Base-by-base conservation (phyloP, 1,140 invertebrate genomes). In the Drosophila saltans region DNA sequence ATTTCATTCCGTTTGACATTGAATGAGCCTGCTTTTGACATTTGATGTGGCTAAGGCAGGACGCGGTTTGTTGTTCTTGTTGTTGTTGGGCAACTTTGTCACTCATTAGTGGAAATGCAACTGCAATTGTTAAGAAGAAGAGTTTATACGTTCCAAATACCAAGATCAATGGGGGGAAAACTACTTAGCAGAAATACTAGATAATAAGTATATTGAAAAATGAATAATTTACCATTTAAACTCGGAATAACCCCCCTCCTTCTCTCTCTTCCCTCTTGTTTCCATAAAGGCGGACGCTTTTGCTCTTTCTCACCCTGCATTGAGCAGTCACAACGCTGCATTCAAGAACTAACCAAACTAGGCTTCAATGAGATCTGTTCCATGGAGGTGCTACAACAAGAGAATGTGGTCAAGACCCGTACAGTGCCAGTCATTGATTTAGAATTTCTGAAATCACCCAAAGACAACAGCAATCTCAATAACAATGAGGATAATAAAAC, bases 291-390 rank as follows among this genome's bases (percentile, higher is more conserved):
- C 90, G 98, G 98, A 26, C 94, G 98, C 79, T 94, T 99, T 58
- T 98, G 98, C 93, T 98, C 97, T 0, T 99, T 99, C 93, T 99
- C 98, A 2, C 98, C 98, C 0, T 99, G 98, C 91, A 98, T 99
- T 75, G 98, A 99, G 93, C 98, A 99, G 94, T 98, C 99, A 1
- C 97, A 99, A 93, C 94, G 95, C 78, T 97, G 97, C 4, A 97
- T 96, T 92, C 83, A 94, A 57, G 94, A 94, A 59, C 93, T 99
- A 40, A 91, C 93, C 57, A 93, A 95, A 57, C 89, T 94, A 45
- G 96, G 96, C 7, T 98, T 98, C 89, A 93, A 95, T 59, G 97
- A 98, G 78, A 94, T 99, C 36, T 94, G 94, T 75, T 98, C 97
- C 1, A 94, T 97, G 90, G 98, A 99, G 92, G 96, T 98, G 91